Evolutionary conservation across 2,888 invertebrate species (phyloP).

Genomic region (Cylloceria caligata): DNA sequence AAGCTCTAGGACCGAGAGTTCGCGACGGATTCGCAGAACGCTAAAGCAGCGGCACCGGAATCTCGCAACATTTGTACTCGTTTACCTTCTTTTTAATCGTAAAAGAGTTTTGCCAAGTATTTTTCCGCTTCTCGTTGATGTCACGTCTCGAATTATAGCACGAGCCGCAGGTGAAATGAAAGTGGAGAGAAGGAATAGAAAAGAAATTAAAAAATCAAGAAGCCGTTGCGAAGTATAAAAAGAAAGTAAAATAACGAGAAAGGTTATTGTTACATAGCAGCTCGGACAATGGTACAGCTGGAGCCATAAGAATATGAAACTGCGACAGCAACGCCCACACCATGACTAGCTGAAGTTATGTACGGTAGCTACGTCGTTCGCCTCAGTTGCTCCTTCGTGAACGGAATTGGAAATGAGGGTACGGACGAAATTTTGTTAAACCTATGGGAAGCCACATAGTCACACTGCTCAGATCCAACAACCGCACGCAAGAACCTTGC

Average conservation of each 20-base stretch:
- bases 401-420: constrained; percentile 50
- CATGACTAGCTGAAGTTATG: constrained; percentile 35
- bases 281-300: constrained; percentile 45
- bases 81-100: constrained; percentile 9
- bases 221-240: not conserved
- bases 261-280: constrained; percentile 42
- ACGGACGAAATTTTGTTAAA: constrained; percentile 33
- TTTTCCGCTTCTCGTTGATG: constrained; percentile 23
- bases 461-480: not conserved
- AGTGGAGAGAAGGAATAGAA: constrained; percentile 1
- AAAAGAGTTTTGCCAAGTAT: constrained; percentile 37
- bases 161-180: constrained; percentile 11
- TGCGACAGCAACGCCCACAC: constrained; percentile 16
- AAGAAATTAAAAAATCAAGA: not conserved
- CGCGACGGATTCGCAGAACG: constrained; percentile 44
- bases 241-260: constrained; percentile 17
- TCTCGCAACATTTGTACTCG: constrained; percentile 34
- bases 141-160: constrained; percentile 17
- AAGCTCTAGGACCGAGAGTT: constrained; percentile 52
- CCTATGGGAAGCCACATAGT: not conserved
- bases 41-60: constrained; percentile 23
- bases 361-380: not conserved
- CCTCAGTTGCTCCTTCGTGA: constrained; percentile 35
- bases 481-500: constrained; percentile 23
- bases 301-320: constrained; percentile 34